These are phyloP conservation scores for Tylochromis polylepis DNA, from an alignment of 2,113 vertebrate genomes.

Conservation along the genomic window DNA sequence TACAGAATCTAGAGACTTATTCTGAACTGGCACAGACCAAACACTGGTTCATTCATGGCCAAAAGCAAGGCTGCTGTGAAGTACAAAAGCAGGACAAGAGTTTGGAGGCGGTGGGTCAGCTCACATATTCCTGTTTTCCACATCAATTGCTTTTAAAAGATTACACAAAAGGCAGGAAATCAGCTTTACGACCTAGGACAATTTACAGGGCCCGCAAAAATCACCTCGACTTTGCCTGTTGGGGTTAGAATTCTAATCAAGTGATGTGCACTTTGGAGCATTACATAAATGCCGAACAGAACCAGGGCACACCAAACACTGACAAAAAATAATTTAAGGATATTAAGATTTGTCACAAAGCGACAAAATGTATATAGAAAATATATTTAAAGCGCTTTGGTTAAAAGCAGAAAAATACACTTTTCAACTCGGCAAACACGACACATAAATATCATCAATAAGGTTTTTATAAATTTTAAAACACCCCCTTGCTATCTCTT, in stretches of 20 bases:
- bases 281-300: background rate
- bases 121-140: conserved; percentile 20
- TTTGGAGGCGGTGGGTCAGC: background rate
- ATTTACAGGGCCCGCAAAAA: background rate
- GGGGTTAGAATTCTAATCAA: background rate
- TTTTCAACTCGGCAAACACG: background rate
- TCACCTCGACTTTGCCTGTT: background rate
- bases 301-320: background rate
- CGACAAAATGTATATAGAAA: background rate
- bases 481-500: background rate
- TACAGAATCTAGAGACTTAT: background rate
- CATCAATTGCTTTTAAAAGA: conserved; percentile 25
- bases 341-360: background rate
- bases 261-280: background rate
- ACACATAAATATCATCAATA: background rate
- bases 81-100: background rate
- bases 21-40: background rate
- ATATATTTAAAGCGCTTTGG: background rate
- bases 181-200: conserved; percentile 12
- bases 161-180: conserved; percentile 43
- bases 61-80: background rate
- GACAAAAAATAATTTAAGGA: background rate
- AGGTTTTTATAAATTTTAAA: background rate
- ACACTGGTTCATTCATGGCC: background rate
- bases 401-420: background rate